Evolutionary conservation across 2,113 vertebrate species (phyloP).

Genomic region (Propithecus coquereli): DNA sequence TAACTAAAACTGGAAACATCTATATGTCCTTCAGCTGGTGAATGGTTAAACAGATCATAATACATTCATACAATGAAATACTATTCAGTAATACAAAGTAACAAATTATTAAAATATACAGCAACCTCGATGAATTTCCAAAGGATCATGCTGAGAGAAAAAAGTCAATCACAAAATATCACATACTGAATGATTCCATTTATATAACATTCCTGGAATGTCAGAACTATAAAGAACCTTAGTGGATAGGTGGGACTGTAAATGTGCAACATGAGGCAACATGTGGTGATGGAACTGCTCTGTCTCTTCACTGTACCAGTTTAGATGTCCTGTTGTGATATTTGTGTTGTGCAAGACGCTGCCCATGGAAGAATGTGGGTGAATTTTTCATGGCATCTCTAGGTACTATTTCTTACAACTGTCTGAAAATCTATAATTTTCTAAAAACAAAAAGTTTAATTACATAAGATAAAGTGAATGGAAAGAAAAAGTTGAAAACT

Average conservation of each 20-base stretch:
- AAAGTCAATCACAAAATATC: not conserved
- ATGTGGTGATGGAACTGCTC: not conserved
- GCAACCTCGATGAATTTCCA: not conserved
- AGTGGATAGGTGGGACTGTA: not conserved
- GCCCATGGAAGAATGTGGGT: not conserved
- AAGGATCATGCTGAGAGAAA: not conserved
- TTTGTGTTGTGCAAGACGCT: not conserved
- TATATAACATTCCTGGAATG: not conserved
- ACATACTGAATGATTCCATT: not conserved
- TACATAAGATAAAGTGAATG: too few relatives aligned
- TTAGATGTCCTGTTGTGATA: not conserved
- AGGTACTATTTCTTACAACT: not conserved
- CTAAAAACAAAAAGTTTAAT: not conserved
- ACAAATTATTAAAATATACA: not conserved
- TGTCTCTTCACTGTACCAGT: not conserved
- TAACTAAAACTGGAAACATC: not conserved
- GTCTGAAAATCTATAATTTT: not conserved
- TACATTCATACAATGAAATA: not conserved
- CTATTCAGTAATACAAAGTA: not conserved
- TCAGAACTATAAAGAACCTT: not conserved
- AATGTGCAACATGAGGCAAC: too few relatives aligned
- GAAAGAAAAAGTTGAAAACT: not conserved
- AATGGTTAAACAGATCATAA: not conserved
- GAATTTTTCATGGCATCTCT: not conserved
- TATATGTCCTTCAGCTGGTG: not conserved